Conservation (phyloP, 30 jellyfish, hydroid and myxozoan species). For the Cassiopea xamachana region DNA sequence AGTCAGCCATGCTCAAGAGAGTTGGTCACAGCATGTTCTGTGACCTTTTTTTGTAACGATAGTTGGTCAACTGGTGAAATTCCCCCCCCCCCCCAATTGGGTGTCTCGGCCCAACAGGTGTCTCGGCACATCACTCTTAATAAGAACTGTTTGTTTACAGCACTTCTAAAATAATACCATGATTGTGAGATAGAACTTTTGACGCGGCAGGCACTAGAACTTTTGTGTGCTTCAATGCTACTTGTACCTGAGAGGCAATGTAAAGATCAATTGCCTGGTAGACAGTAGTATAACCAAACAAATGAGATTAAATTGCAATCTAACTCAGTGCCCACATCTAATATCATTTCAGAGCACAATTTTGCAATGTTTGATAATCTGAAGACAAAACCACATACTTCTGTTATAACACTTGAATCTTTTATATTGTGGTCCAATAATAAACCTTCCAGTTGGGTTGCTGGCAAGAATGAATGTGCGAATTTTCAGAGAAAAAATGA, state of each 20-base stretch:
- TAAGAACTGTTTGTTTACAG: neutral
- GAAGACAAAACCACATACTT: conserved; percentile 55
- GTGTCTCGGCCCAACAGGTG: too few relatives aligned
- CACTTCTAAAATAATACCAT: conserved; percentile 4
- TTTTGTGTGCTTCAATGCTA: neutral
- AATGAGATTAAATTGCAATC: conserved; percentile 9
- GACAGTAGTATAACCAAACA: conserved; percentile 41
- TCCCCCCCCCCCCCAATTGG: too few relatives aligned
- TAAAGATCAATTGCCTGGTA: conserved; percentile 75
- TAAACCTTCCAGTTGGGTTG: conserved; percentile 47
- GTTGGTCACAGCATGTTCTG: too few relatives aligned
- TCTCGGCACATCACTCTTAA: too few relatives aligned
- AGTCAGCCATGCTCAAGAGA: too few relatives aligned
- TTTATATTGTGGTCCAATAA: conserved; percentile 54
- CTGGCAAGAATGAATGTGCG: conserved; percentile 30
- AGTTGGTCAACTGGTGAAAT: too few relatives aligned
- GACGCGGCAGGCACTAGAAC: conserved; percentile 65
- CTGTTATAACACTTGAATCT: conserved; percentile 49
- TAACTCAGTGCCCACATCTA: conserved; percentile 39
- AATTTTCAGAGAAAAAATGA: conserved; percentile 41
- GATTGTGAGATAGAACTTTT: conserved; percentile 47
- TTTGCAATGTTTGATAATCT: conserved; percentile 54
- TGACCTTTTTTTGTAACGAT: too few relatives aligned
- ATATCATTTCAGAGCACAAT: conserved; percentile 65
- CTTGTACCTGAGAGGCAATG: conserved; percentile 72